Evolutionary conservation across 2,888 invertebrate genomes (phyloP), one percentile per base, ranked within the genome.

Genomic region (Tridacna crocea): DNA sequence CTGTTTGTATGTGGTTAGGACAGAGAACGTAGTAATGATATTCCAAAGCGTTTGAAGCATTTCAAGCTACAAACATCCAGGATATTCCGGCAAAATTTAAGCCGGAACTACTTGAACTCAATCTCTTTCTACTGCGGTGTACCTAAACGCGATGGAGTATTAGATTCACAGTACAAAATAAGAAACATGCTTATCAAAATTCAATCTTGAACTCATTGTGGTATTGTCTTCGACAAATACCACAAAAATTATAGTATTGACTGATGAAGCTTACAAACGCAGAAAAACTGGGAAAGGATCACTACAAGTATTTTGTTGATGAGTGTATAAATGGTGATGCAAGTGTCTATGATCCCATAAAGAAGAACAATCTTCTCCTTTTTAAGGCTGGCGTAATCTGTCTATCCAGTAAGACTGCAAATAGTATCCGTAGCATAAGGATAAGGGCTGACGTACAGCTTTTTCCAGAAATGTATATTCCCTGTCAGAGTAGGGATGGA

Each of bases 301-400:
- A 75, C 24, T 79, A 72, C 60, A 63, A 74, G 24, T 61, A n/a
- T 8, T 82, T 70, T 70, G 36, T 75, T 8, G 46, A 51, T 17
- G 75, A 75, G 27, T 47, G 63, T 22, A 48, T 75, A 17, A 66
- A 27, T 26, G 61, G 24, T 22, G 27, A 75, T 36, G 61, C 12
- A 10, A 22, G 61, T 47, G 12, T 75, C 17, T 63, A 75, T 63
- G 61, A 75, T 10, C 61, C 75, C 6, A 63, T 75, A 26, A 63
- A 27, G 19, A 75, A 75, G 26, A 63, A 60, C 22, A 61, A 75
- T 27, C 47, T 75, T 8, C n/a, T 15, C n/a, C n/a, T 60, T 15
- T 61, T 75, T 46, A 48, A 15, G 17, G 13, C 72, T 19, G 47
- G 72, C 51, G 13, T 8, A 10, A 24, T 15, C 8, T 10, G 46